A percentile compares a stretch with the other conserved stretches of the same genome.
phyloP scores from a whole-genome alignment of 2,113 vertebrate species.

The Phyllostomus discolor region DNA sequence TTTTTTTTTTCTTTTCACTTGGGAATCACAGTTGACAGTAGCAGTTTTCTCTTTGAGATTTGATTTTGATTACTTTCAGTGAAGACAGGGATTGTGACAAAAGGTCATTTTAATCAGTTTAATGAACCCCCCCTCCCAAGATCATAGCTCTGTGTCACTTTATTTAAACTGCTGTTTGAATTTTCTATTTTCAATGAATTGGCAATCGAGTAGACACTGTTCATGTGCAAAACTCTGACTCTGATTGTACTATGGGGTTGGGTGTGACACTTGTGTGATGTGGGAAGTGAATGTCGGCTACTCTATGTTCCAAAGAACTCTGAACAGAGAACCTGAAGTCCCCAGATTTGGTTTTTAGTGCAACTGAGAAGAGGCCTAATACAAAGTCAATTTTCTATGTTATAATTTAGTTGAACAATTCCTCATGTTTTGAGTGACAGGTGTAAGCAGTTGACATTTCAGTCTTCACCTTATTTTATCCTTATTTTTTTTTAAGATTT shows the following conservation, averaged over 20 bases:
- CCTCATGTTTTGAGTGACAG: not conserved
- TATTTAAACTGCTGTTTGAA: not conserved
- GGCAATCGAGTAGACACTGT: not conserved
- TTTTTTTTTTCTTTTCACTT: not conserved
- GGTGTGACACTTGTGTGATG: not conserved
- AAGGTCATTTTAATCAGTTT: not conserved
- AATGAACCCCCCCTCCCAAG: not conserved
- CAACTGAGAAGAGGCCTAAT: not conserved
- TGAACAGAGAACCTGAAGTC: not conserved
- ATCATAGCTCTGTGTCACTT: not conserved
- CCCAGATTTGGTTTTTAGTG: constrained; percentile 11
- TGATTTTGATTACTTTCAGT: constrained; percentile 15
- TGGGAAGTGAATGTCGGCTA: not conserved
- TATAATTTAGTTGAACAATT: not conserved
- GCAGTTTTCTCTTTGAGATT: constrained; percentile 12
- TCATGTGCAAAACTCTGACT: not conserved
- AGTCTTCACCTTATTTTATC: constrained; percentile 38
- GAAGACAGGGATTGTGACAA: not conserved
- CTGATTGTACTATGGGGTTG: not conserved
- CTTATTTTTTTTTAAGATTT: not conserved
- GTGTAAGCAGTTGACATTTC: constrained; percentile 13
- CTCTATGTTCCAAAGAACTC: not conserved
- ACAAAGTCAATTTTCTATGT: constrained; percentile 17
- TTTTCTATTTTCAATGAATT: not conserved
- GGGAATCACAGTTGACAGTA: not conserved